phyloP scores from a whole-genome alignment of 2,797 vertebrate species.

The Pseudochirops corinnae region DNA sequence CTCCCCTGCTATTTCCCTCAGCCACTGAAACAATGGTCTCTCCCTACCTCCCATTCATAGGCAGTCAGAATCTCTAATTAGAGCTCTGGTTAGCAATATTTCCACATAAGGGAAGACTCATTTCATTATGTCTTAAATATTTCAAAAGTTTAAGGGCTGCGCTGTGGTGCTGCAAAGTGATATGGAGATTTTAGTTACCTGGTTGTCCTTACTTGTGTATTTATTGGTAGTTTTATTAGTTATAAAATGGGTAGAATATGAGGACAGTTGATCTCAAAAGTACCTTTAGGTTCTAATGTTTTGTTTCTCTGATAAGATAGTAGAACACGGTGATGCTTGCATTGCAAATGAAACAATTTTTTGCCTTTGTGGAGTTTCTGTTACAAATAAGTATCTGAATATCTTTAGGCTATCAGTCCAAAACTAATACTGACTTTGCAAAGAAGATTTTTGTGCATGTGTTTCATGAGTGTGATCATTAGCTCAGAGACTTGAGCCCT shows the following conservation, averaged over 20 bases:
- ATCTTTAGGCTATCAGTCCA: not conserved
- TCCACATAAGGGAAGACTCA: not conserved
- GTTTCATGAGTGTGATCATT: not conserved
- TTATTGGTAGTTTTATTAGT: not conserved
- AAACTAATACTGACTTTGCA: not conserved
- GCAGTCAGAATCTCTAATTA: not conserved
- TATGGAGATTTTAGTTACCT: not conserved
- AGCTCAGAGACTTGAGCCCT: not conserved
- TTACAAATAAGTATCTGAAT: not conserved
- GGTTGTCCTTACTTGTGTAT: not conserved
- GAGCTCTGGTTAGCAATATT: not conserved
- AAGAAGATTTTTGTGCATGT: not conserved
- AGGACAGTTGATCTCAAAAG: not conserved
- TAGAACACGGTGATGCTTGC: not conserved
- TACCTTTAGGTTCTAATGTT: not conserved
- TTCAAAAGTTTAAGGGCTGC: not conserved
- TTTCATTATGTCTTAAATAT: not conserved
- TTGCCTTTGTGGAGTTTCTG: not conserved
- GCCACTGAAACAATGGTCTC: not conserved
- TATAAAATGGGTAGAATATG: not conserved
- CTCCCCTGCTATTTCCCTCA: not conserved
- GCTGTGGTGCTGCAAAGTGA: not conserved
- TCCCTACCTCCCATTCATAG: not conserved
- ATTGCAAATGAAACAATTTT: not conserved
- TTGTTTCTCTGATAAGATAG: not conserved